phyloP scores from a whole-genome alignment of 2,797 vertebrate genomes.

The Tolypeutes matacus region DNA sequence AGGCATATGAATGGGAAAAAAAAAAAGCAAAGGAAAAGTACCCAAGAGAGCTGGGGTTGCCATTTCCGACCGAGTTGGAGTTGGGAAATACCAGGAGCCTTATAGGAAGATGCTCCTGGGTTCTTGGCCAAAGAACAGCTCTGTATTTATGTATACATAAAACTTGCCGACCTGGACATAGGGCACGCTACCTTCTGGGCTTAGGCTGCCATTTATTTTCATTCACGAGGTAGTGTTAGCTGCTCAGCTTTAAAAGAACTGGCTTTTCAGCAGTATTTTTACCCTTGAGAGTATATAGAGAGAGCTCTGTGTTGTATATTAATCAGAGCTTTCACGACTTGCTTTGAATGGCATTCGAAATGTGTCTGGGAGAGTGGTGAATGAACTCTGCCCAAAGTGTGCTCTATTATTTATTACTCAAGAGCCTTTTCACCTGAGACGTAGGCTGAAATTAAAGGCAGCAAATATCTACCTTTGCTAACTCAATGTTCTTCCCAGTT shows the following conservation, averaged over 20 bases:
- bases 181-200: not conserved
- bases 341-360: slow-evolving; percentile 61
- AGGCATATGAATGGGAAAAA: not conserved
- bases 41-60: not conserved
- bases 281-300: slow-evolving; percentile 66
- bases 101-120: not conserved
- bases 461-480: slow-evolving; percentile 62
- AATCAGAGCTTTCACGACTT: slow-evolving; percentile 67
- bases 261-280: slow-evolving; percentile 80
- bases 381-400: slow-evolving; percentile 62
- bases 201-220: slow-evolving; percentile 71
- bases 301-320: slow-evolving; percentile 78
- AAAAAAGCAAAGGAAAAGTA: not conserved
- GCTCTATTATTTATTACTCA: slow-evolving; percentile 76
- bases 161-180: not conserved
- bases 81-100: slow-evolving; percentile 59
- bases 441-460: slow-evolving; percentile 67
- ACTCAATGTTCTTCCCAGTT: not conserved
- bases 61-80: slow-evolving; percentile 44
- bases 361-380: slow-evolving; percentile 58
- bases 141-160: not conserved
- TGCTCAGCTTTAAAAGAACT: slow-evolving; percentile 73
- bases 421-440: slow-evolving; percentile 69
- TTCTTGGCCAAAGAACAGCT: not conserved
- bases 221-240: slow-evolving; percentile 74